Conservation (phyloP, 2,113 vertebrate species). For the Perognathus longimembris region DNA sequence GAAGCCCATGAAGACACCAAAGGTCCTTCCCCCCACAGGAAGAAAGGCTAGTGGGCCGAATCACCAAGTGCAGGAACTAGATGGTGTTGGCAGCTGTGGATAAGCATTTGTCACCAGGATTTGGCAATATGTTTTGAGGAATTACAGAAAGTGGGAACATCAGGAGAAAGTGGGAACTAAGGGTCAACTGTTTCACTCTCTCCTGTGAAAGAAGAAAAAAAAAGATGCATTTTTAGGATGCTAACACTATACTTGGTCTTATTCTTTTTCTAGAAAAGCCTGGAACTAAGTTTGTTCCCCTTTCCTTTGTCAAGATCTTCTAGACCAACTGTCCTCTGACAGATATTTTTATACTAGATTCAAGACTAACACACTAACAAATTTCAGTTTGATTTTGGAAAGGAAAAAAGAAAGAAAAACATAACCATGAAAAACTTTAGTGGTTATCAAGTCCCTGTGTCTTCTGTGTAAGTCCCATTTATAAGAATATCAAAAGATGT, state of each 20-base stretch:
- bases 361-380: constrained; percentile 60
- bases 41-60: constrained; percentile 54
- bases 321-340: constrained; percentile 41
- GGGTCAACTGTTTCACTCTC: constrained; percentile 65
- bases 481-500: constrained; percentile 33
- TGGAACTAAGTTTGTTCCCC: background rate
- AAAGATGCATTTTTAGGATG: background rate
- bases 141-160: background rate
- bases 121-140: constrained; percentile 50
- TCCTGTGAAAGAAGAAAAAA: constrained; percentile 5
- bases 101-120: constrained; percentile 69
- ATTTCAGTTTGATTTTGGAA: constrained; percentile 35
- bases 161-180: background rate
- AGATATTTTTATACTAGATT: constrained; percentile 32
- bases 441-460: constrained; percentile 75
- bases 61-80: constrained; percentile 58
- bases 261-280: constrained; percentile 54
- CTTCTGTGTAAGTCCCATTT: constrained; percentile 64
- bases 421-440: constrained; percentile 46
- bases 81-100: background rate
- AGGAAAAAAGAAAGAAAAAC: background rate
- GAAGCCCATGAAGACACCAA: constrained; percentile 73
- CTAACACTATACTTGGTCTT: background rate
- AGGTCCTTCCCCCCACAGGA: constrained; percentile 26
- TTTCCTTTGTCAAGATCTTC: constrained; percentile 49